Evolutionary conservation across 2,113 vertebrate species (phyloP), one percentile per base, ranked within the genome.

Genomic region (Syngnathus typhle): DNA sequence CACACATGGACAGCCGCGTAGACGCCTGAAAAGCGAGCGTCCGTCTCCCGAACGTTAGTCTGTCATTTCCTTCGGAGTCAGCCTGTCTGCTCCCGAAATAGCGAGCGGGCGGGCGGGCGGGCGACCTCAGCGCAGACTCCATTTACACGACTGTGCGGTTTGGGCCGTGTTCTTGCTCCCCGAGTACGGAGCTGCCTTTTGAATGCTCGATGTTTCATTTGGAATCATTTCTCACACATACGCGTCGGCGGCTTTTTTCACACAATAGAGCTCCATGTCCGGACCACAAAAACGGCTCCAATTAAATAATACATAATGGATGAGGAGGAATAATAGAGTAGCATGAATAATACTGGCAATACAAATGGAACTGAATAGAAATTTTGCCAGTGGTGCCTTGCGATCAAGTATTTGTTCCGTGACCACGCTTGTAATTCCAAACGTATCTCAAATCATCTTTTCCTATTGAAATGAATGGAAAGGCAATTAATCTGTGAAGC

Each of bases 31-130:
- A 62, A 46, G n/a, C 39, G 21, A 44, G 41, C 60, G 21, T 62
- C 39, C 60, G 10, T 44, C 60, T 46, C n/a, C 13, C n/a, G 37
- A 74, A 72, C 74, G 76, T 72, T 74, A 77, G 74, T 79, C 86
- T 82, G 78, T 87, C 78, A 84, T 83, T 83, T 84, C 75, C 81
- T 72, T 58, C 46, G 87, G 85, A 88, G 87, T 87, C 88, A 68
- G 81, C 13, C 81, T 76, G 87, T 87, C 89, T 89, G 82, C 84
- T 87, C 83, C 72, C 68, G 81, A 87, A 90, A 89, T 90, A 89
- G 84, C 60, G 27, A 32, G 2, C 27, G 27, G 2, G 27, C 27
- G 27, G 27, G 27, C 27, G 2, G 27, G 27, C 27, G 23, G 74
- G 65, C 84, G 83, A 85, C 88, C 88, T 83, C 83, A 83, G 84